A percentile compares a stretch with the other conserved stretches of the same genome.
These are phyloP conservation scores for Gracilinanus agilis DNA, from an alignment of 2,113 vertebrate genomes.

Conservation along the genomic window DNA sequence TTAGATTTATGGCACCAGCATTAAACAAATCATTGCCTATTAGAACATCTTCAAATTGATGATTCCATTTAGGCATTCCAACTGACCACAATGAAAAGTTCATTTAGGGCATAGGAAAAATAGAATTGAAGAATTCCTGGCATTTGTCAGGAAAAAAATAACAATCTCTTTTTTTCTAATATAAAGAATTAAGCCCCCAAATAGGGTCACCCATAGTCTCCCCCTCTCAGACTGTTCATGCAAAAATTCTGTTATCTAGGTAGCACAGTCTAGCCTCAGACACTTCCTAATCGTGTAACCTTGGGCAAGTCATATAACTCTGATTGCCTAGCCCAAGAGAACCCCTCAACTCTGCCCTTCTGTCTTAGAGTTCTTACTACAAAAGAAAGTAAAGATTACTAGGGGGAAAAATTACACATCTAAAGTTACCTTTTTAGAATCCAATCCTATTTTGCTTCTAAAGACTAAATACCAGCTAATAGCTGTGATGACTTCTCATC, in stretches of 20 bases:
- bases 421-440: constrained; percentile 28
- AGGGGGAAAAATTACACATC: background rate
- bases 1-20: constrained; percentile 51
- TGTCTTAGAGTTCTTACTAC: no score
- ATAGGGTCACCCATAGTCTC: constrained; percentile 22
- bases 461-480: constrained; percentile 34
- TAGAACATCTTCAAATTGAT: constrained; percentile 43
- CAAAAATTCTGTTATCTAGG: background rate
- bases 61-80: constrained; percentile 54
- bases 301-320: no score
- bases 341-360: no score
- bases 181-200: constrained; percentile 49
- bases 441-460: background rate
- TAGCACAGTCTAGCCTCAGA: no score
- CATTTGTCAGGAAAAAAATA: constrained; percentile 56
- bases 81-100: constrained; percentile 28
- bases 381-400: no score
- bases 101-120: background rate
- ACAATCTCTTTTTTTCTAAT: constrained; percentile 13
- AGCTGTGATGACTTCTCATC: background rate
- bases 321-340: no score
- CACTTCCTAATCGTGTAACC: no score
- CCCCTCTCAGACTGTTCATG: constrained; percentile 45
- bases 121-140: background rate
- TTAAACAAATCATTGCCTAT: constrained; percentile 42